A percentile compares a stretch with the other conserved stretches of the same genome.
Conservation (phyloP, 92 coral and sea anemone genomes). For the Umimayanthus chanpuru region DNA sequence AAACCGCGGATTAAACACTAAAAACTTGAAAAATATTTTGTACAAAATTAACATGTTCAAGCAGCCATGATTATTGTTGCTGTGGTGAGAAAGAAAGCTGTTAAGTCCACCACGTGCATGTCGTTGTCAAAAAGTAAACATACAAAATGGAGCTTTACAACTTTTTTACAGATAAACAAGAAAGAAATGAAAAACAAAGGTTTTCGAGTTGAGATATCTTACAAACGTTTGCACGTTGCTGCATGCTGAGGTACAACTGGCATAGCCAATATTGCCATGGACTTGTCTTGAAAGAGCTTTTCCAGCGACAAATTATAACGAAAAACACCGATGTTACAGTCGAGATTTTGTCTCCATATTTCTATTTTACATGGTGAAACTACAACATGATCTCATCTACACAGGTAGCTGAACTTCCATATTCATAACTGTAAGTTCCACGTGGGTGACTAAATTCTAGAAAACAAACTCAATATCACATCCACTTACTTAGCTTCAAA, state of each 20-base stretch:
- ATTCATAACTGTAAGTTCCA: background rate
- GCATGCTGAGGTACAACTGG: background rate
- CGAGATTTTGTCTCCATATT: background rate
- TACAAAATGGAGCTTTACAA: conserved; percentile 4
- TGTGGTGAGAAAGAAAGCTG: background rate
- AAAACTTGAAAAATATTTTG: background rate
- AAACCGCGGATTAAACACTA: background rate
- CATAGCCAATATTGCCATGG: background rate
- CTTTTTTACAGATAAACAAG: background rate
- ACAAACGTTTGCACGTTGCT: background rate
- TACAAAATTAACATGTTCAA: too few species aligned
- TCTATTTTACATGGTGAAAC: background rate
- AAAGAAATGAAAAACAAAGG: background rate
- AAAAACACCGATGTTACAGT: background rate
- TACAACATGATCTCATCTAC: background rate
- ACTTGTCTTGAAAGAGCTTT: background rate
- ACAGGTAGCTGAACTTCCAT: background rate
- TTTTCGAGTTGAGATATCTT: background rate
- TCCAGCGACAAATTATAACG: background rate
- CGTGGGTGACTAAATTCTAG: background rate
- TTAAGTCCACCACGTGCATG: background rate
- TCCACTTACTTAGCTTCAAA: background rate
- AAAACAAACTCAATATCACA: background rate
- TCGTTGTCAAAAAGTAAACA: conserved; percentile 1
- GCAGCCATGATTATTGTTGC: background rate